Conservation (phyloP, 2,113 vertebrate species). For the Australoheros scitulus region DNA sequence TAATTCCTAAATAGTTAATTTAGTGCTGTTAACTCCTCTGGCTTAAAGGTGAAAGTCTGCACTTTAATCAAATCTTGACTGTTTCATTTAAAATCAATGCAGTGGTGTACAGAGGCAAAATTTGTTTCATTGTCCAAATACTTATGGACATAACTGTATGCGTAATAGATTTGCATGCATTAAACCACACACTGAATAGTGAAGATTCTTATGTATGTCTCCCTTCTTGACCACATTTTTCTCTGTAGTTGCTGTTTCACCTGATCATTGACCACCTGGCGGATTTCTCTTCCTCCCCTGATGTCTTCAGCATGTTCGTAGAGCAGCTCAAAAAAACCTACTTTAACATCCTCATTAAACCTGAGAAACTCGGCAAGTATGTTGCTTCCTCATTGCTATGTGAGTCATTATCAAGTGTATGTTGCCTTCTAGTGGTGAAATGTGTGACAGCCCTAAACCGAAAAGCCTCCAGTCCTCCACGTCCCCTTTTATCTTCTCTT, state of each 20-base stretch:
- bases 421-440: conserved; percentile 68
- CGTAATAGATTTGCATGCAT: neutral
- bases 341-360: conserved; percentile 96
- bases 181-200: neutral
- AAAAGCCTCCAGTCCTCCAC: neutral
- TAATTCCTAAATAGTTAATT: no score
- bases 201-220: neutral
- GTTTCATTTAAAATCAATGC: neutral
- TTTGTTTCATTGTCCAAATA: neutral
- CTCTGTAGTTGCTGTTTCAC: conserved; percentile 88
- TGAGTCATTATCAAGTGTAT: conserved; percentile 22
- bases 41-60: no score
- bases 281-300: conserved; percentile 87
- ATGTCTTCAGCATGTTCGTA: conserved; percentile 93
- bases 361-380: conserved; percentile 92
- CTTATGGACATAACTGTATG: neutral
- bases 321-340: conserved; percentile 97
- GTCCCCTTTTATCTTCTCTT: neutral
- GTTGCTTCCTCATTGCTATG: conserved; percentile 55
- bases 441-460: neutral
- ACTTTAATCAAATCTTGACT: no score
- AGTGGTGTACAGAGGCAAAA: neutral
- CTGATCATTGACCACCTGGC: conserved; percentile 94
- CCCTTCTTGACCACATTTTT: neutral
- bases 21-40: no score